Evolutionary conservation across 2,888 invertebrate species (phyloP).

Genomic region (Chydorus sphaericus): DNA sequence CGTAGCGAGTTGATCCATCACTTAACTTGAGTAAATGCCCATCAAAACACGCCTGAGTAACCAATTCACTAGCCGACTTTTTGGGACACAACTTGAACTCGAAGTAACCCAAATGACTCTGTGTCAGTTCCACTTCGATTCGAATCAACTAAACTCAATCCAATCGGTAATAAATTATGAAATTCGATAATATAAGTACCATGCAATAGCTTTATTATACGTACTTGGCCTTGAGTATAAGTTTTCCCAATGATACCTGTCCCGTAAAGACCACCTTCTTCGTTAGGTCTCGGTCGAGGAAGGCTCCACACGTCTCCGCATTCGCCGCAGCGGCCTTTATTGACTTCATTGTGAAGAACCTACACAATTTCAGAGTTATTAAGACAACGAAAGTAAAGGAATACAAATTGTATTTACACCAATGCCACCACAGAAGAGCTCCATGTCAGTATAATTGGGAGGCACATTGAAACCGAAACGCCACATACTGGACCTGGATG

Average conservation of each 20-base stretch:
- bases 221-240: constrained; percentile 19
- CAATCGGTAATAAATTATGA: too few relatives aligned
- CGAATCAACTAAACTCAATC: constrained; percentile 5
- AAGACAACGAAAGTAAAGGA: not conserved
- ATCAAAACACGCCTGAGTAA: constrained; percentile 38
- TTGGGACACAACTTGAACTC: constrained; percentile 20
- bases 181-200: not conserved
- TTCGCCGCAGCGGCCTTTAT: constrained; percentile 28
- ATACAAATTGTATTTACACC: constrained; percentile 16
- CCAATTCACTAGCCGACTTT: constrained; percentile 24
- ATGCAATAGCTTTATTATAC: constrained; percentile 4
- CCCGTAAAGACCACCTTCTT: constrained; percentile 34
- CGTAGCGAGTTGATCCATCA: not conserved
- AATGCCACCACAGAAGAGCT: constrained; percentile 38
- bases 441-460: constrained; percentile 37
- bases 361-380: not conserved
- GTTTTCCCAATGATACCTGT: constrained; percentile 19
- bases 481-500: constrained; percentile 39
- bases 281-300: constrained; percentile 29
- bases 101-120: constrained; percentile 27
- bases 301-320: constrained; percentile 30
- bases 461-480: constrained; percentile 33
- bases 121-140: constrained; percentile 26
- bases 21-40: constrained; percentile 22
- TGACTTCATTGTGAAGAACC: constrained; percentile 10